Conservation (phyloP, 2,888 invertebrate genomes). For the Meteorus colon region DNA sequence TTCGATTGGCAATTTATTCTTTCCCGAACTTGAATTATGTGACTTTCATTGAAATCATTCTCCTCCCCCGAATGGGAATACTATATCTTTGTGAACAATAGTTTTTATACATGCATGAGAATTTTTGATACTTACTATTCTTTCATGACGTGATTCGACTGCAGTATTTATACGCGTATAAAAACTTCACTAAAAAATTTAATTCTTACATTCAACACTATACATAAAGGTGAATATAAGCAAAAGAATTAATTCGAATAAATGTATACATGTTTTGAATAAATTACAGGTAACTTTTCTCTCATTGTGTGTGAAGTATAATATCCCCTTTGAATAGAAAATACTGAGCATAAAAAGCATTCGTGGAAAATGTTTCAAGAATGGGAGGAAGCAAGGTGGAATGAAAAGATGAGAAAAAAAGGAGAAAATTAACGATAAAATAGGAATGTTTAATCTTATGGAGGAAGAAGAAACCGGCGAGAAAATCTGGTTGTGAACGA, state of each 20-base stretch:
- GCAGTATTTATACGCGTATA: too few species aligned
- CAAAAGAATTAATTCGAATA: neutral
- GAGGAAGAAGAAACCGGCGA: slow-evolving; percentile 25
- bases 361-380: slow-evolving; percentile 2
- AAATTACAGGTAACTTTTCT: neutral
- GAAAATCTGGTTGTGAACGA: slow-evolving; percentile 30
- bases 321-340: neutral
- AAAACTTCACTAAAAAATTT: too few species aligned
- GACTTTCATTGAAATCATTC: too few species aligned
- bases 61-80: too few species aligned
- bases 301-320: slow-evolving; percentile 4
- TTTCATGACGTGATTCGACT: too few species aligned
- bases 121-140: too few species aligned
- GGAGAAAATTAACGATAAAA: slow-evolving; percentile 9
- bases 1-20: too few species aligned
- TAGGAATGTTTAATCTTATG: slow-evolving; percentile 20
- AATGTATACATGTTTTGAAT: slow-evolving; percentile 13
- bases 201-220: too few species aligned
- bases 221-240: neutral
- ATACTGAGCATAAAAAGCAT: neutral
- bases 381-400: neutral
- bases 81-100: too few species aligned
- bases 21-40: too few species aligned
- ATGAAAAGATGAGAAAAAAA: neutral
- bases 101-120: too few species aligned